Conservation (phyloP, 1,140 invertebrate species). For the Lutraria rhynchaena region DNA sequence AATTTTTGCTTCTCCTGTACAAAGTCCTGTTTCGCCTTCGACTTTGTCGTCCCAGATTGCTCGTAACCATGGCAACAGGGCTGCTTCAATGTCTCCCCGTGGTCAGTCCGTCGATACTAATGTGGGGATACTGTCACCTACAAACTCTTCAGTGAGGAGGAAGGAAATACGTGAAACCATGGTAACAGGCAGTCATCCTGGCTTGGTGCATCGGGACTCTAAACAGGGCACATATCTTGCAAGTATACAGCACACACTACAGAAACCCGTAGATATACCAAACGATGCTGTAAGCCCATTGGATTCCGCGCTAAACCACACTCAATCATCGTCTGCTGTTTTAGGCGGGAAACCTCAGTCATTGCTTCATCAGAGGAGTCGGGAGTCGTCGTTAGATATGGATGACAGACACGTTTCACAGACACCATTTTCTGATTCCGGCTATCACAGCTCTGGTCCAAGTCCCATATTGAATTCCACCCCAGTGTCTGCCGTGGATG, state of each 20-base stretch:
- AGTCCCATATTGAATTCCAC: constrained; percentile 54
- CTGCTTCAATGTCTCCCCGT: constrained; percentile 52
- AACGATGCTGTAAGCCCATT: background rate
- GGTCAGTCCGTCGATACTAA: background rate
- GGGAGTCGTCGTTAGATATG: constrained; percentile 28
- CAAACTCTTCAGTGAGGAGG: constrained; percentile 2
- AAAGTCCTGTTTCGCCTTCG: constrained; percentile 40
- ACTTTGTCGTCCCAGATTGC: background rate
- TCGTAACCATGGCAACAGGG: constrained; percentile 24
- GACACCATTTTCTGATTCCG: constrained; percentile 51
- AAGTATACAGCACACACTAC: constrained; percentile 54
- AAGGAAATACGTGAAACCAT: background rate
- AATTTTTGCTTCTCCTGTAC: constrained; percentile 46
- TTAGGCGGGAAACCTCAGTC: background rate
- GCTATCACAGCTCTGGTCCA: constrained; percentile 51
- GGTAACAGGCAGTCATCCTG: background rate
- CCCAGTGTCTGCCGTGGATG: constrained; percentile 32
- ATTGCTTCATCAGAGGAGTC: constrained; percentile 5
- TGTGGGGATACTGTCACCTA: constrained; percentile 11
- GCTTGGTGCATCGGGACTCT: background rate
- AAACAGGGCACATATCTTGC: constrained; percentile 36
- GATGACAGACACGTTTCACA: constrained; percentile 21
- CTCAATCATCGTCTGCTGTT: background rate
- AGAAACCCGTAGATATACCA: constrained; percentile 31
- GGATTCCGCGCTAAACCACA: background rate